Evolutionary conservation across 2,888 invertebrate species (phyloP), one percentile per base, ranked within the genome.

Genomic region (Ichneumon xanthorius): DNA sequence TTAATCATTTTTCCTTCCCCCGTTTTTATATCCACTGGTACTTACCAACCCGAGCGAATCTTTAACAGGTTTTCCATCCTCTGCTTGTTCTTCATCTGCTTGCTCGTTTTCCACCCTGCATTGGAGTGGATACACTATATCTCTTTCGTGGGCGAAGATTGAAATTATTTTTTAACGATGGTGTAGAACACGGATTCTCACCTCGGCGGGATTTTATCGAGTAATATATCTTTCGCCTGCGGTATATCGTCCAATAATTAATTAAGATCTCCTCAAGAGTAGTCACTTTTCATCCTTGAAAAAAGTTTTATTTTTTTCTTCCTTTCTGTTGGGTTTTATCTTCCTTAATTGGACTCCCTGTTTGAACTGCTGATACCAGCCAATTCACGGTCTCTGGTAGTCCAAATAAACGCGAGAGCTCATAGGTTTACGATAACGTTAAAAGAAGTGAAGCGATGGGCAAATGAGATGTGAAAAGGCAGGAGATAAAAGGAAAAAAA

Each of bases 111-210:
- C 53, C 19, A 22, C 55, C 11, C 22, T 53, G 19, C 19, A 71
- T 80, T 37, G 16, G 4, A 16, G 45, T 16, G 45, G 33, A 9
- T 65, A 26, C 26, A 40, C 50, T 58, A 37, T 55, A 63, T 63
- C 63, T 33, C 33, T 33, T 16, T n/a, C 63, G 63, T 9, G 63
- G 45, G 68, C 77, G 33, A 84, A 87, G 89, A 89, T 90, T 89
- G 86, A 90, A 89, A 91, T 91, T 90, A 86, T 89, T 90, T 90
- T 90, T 90, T 88, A 88, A 89, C 88, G 88, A 89, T 61, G 53
- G 68, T 82, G 82, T 85, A 82, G 77, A 76, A 80, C 85, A 82
- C 77, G 58, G 76, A 45, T 76, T 22, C 33, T 63, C 65, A 71
- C 45, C 73, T 33, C 50, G 22, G 26, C 50, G 33, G 45, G 37